Evolutionary conservation across 1,140 invertebrate genomes (phyloP).

Genomic region (Dreissena polymorpha): DNA sequence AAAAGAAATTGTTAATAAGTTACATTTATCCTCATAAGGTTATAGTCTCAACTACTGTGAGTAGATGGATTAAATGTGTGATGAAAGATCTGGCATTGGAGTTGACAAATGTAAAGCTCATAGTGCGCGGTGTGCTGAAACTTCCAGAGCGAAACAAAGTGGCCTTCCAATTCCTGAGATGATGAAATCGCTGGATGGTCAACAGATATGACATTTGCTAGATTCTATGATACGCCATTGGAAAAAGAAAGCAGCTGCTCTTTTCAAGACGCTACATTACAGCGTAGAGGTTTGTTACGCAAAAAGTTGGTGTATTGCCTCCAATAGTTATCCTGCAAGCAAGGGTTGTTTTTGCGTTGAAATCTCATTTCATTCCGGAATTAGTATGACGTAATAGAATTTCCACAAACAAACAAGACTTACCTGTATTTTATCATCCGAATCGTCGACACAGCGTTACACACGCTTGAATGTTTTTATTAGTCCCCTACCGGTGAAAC

Average conservation of each 20-base stretch:
- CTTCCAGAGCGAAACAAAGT: conserved; percentile 3
- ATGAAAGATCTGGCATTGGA: not conserved
- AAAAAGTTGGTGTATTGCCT: not conserved
- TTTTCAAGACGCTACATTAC: no score
- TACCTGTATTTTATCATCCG: no score
- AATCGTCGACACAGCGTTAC: no score
- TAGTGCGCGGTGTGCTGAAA: not conserved
- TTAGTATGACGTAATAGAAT: no score
- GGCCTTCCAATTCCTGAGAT: conserved; percentile 30
- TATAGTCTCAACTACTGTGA: conserved; percentile 32
- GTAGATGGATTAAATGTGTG: conserved; percentile 43
- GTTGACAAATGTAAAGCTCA: conserved; percentile 7
- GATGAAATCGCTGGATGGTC: conserved; percentile 27
- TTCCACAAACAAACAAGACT: no score
- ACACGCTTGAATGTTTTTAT: no score
- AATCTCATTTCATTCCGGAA: no score
- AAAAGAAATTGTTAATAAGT: conserved; percentile 40
- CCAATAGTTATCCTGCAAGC: not conserved
- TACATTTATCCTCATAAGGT: no score
- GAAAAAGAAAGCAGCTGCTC: not conserved
- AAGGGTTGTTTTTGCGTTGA: no score
- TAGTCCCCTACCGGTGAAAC: no score
- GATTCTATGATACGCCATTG: conserved; percentile 27
- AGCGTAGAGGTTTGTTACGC: not conserved
- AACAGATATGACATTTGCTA: conserved; percentile 12